phyloP scores from a whole-genome alignment of 2,888 invertebrate species.

The Apodemia hepburni region DNA sequence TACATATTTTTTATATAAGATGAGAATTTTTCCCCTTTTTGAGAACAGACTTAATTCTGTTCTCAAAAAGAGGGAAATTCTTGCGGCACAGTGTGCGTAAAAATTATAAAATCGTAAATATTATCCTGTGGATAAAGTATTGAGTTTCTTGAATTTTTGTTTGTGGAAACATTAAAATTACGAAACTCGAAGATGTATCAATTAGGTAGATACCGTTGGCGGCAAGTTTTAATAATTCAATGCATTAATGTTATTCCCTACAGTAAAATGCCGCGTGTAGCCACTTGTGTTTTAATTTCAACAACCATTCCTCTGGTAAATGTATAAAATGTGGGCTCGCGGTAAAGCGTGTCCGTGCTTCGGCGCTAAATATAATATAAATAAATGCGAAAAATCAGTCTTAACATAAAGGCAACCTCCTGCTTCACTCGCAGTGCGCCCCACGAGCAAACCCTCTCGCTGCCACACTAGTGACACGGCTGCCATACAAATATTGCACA shows the following conservation, averaged over 20 bases:
- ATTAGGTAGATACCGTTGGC: too few species aligned
- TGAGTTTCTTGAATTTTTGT: neutral
- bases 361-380: neutral
- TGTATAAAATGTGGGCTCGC: neutral
- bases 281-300: too few species aligned
- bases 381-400: slow-evolving; percentile 17
- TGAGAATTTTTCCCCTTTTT: too few species aligned
- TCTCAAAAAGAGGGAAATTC: too few species aligned
- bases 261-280: neutral
- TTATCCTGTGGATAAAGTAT: too few species aligned
- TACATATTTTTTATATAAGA: slow-evolving; percentile 19
- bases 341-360: neutral
- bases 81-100: too few species aligned
- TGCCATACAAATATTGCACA: too few species aligned
- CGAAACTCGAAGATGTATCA: neutral
- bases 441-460: neutral
- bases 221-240: too few species aligned
- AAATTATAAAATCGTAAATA: too few species aligned
- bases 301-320: too few species aligned
- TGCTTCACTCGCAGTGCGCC: neutral
- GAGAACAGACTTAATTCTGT: too few species aligned
- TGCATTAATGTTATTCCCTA: too few species aligned
- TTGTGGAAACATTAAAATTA: neutral
- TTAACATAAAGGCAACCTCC: neutral
- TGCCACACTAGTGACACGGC: neutral